These are phyloP conservation scores for Digitonthophagus gazella DNA, from an alignment of 2,888 invertebrate species.

Conservation along the genomic window DNA sequence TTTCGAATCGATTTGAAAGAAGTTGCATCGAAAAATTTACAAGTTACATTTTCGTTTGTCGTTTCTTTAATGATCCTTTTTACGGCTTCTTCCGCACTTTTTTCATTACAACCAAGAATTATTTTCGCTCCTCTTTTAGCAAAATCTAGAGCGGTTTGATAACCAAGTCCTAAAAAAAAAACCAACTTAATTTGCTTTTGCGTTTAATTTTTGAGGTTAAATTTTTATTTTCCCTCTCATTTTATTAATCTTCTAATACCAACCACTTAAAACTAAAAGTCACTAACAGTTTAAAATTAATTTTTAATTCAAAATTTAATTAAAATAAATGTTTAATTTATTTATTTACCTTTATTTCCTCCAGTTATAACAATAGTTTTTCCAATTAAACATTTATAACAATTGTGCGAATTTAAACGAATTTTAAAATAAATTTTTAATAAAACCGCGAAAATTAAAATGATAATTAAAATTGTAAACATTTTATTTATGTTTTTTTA, in stretches of 20 bases:
- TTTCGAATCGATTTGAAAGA: slow-evolving; percentile 57
- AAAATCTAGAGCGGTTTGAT: slow-evolving; percentile 11
- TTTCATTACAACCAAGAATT: slow-evolving; percentile 17
- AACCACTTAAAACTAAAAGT: too few species aligned
- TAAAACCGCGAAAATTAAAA: neutral
- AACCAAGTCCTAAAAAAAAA: slow-evolving; percentile 10
- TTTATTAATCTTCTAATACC: too few species aligned
- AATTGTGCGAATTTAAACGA: slow-evolving; percentile 7
- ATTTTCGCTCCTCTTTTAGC: slow-evolving; percentile 16
- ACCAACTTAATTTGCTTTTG: neutral
- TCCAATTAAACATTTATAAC: slow-evolving; percentile 26
- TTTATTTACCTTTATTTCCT: slow-evolving; percentile 26
- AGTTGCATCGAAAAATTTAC: slow-evolving; percentile 54
- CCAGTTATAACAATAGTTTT: slow-evolving; percentile 30
- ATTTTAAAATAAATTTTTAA: slow-evolving; percentile 19
- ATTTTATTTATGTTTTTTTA: too few species aligned
- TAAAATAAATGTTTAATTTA: neutral
- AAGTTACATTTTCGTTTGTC: slow-evolving; percentile 9
- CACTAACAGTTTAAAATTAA: neutral
- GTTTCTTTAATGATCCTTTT: slow-evolving; percentile 9
- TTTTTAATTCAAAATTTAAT: neutral
- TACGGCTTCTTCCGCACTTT: slow-evolving; percentile 15
- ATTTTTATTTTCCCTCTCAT: too few species aligned
- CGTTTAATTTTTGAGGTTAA: neutral
- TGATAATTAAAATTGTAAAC: slow-evolving; percentile 10